Evolutionary conservation across 2,113 vertebrate species (phyloP), one percentile per base, ranked within the genome.

Genomic region (Ginglymostoma cirratum): DNA sequence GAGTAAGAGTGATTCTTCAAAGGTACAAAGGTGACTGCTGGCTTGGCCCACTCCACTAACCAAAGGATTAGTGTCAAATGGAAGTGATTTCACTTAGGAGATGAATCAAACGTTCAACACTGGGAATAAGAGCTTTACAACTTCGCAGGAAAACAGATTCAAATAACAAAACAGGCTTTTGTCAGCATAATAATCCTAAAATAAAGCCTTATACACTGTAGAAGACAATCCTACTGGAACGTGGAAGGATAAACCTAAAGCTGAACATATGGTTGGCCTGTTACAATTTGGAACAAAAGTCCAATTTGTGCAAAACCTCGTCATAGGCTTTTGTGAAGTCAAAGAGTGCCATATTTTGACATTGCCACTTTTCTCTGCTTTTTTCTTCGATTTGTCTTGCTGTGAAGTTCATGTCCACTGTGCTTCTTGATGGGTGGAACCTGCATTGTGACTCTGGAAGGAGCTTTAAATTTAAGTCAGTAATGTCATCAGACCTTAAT

Each of bases 41-140:
- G 38, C 66, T 70, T 94, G 93, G 93, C 93, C 42, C 70, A 69
- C 10, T 94, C 38, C 8, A 27, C 38, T 34, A 45, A 94, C 23
- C 38, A 94, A 94, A 94, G 93, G 65, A 94, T 70, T 94, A 94
- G 66, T 94, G 93, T 94, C 93, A 94, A 94, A 45, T 94, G 6
- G 38, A 69, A 94, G 65, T 67, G 67, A 94, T 67, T 94, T 94
- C 66, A 45, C 66, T 70, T 67, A 70, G 34, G 66, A 94, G 93
- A 70, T 94, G 65, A 94, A 94, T 94, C 70, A 94, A 94, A 69
- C 65, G 48, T 94, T 94, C 38, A 94, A 23, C 52, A 3, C 66
- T 48, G 93, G 66, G 93, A 70, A 67, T 69, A 94, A 94, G 27
- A 94, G 65, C 66, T 94, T 94, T 94, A 42, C 21, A 70, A 70